Evolutionary conservation across 1,140 invertebrate species (phyloP), one percentile per base, ranked within the genome.

Genomic region (Delia radicum): DNA sequence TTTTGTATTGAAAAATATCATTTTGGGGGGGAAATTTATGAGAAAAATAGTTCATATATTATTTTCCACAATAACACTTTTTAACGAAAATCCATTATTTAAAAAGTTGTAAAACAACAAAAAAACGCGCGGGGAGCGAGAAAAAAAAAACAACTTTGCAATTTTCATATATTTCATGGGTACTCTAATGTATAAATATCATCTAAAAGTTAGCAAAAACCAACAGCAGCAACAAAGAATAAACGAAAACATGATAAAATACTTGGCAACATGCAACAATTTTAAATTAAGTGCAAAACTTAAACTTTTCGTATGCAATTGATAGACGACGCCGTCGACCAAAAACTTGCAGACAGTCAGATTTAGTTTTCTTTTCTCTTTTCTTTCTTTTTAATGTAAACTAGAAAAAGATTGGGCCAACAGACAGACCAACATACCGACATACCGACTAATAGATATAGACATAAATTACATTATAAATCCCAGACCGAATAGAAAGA

Each of bases 401-500:
- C 63, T 31, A 67, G n/a, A 33, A 69, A 29, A 69, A 69, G 29
- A 69, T 69, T 69, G 29, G 65, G 65, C 65, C 65, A 69, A 69
- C 10, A 69, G 65, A 37, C 65, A 69, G 65, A 69, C 65, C 7
- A 21, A 21, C 4, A 37, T 7, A 31, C 33, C 33, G 21, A 73
- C 33, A 42, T 15, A 42, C 28, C 72, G 24, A 55, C 72, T 37
- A 61, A 73, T 37, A 28, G 42, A 55, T 31, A 28, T 73, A 48
- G 42, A 73, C 72, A 73, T 73, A 33, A 69, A 69, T 69, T 69
- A 33, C 65, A 69, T 69, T 69, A 21, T 69, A 69, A 69, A 69
- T 69, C 65, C 65, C 29, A 33, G 65, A 18, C 29, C 48, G 37
- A 42, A 42, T 42, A 10, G 2, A 33, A 33, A 33, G 33, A 7